Evolutionary conservation across 2,797 vertebrate genomes (phyloP).

Genomic region (Petrocephalus schoutedeni): DNA sequence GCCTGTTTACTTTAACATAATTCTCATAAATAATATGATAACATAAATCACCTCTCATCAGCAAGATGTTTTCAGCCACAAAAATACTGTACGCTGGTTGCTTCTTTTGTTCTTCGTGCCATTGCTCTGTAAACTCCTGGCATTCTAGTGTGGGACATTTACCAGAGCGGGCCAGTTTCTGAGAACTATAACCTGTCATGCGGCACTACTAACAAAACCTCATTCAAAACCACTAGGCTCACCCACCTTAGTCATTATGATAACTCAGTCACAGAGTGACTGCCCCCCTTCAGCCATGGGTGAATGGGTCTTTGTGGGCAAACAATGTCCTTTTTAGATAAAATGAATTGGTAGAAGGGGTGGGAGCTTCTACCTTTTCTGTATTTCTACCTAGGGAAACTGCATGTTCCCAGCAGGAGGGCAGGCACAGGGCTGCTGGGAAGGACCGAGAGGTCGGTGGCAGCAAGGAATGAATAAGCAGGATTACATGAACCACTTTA

Average conservation of each 20-base stretch:
- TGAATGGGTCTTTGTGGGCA: not conserved
- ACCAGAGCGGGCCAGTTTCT: not conserved
- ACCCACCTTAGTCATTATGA: not conserved
- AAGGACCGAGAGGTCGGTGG: not conserved
- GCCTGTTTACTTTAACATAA: not conserved
- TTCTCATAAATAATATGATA: not conserved
- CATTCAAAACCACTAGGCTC: too few relatives aligned
- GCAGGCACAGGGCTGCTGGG: not conserved
- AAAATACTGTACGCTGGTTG: not conserved
- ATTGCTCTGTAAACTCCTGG: not conserved
- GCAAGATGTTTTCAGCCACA: not conserved
- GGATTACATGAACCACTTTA: not conserved
- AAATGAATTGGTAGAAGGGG: not conserved
- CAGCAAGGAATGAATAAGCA: too few relatives aligned
- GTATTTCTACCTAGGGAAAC: not conserved
- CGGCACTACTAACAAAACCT: not conserved
- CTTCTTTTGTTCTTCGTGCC: not conserved
- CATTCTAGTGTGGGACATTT: not conserved
- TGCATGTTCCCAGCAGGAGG: not conserved
- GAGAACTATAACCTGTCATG: not conserved
- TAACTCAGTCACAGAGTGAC: not conserved
- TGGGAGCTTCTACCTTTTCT: not conserved
- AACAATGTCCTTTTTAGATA: not conserved
- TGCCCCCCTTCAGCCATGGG: not conserved
- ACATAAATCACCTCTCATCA: not conserved